Evolutionary conservation across 1,140 invertebrate species (phyloP), one percentile per base, ranked within the genome.

Genomic region (Euwallacea similis): DNA sequence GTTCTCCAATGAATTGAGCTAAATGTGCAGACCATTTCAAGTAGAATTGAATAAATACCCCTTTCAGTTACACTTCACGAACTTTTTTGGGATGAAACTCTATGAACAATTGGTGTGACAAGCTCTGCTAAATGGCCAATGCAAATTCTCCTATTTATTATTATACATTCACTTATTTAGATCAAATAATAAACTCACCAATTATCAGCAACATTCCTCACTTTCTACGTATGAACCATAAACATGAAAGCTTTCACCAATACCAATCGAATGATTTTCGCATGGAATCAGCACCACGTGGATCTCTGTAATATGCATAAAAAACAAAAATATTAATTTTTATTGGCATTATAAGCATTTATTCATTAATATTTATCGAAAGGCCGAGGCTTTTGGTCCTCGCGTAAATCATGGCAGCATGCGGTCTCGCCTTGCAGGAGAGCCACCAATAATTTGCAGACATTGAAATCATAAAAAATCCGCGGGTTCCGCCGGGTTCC

Each of bases 361-460:
- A 68, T 68, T 68, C 66, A 69, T 69, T 69, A 69, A 69, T 69
- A 69, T 69, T 69, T 69, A 69, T 69, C 67, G 60, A 69, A 69
- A 69, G 67, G n/a, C 46, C 46, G 41, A 63, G 59, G 15, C 59
- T 62, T 54, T 69, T 46, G 67, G 60, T 62, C 60, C 59, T 63
- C 59, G 67, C 67, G 60, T 69, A 69, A 69, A 69, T 69, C 67
- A 69, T 54, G 59, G 46, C 67, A 63, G 67, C 67, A 69, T 69
- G 67, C 47, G 67, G 67, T 69, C 67, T 69, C 67, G 67, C 67
- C 67, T 69, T 42, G 67, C 60, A 46, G 69, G 53, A 63, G 62
- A 63, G 50, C 69, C 61, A 63, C 69, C 69, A 70, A 70, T 70
- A 70, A 70, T 65, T 70, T 65, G 69, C 69, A 58, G 61, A 63